Evolutionary conservation across 2,888 invertebrate species (phyloP), one percentile per base, ranked within the genome.

Genomic region (Lasioglossum zephyrum): DNA sequence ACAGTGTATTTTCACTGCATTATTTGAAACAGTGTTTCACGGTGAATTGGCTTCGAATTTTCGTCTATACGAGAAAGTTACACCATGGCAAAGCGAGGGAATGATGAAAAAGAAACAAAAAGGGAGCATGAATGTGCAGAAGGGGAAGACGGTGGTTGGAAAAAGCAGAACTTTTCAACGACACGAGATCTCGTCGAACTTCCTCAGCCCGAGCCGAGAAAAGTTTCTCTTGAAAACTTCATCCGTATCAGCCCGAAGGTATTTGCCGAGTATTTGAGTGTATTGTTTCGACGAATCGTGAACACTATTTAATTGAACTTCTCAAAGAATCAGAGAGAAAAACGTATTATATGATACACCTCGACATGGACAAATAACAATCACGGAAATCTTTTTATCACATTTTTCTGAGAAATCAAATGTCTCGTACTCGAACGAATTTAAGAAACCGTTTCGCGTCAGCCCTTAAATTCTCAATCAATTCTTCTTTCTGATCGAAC

Each of bases 161-260:
- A 80, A 69, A 80, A 63, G 79, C 70, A 82, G 63, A 79, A 85
- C 47, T 82, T 86, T 73, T 69, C 79, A 72, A 75, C 84, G 87
- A 86, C 83, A 81, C 81, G 84, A 83, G 78, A 84, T 86, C 87
- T 77, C 53, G 57, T 39, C 22, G 76, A 77, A 73, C 53, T 84
- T 78, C 16, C 47, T 31, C 41, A n/a, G 63, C 63, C 22, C 26
- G 16, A 9, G 18, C 53, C 70, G 22, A 39, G 39, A 72, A 84
- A 86, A 72, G 39, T 75, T 85, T 75, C 66, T 66, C 26, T 49
- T 39, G 16, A 60, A 85, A 86, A 78, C 60, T 86, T 73, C 13
- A n/a, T 16, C 47, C 70, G 49, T 26, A 79, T 75, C 78, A 78
- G 53, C 74, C 60, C 26, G 66, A 18, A 53, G 81, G 72, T 73